Evolutionary conservation across 2,888 invertebrate genomes (phyloP), one percentile per base, ranked within the genome.

Genomic region (Drosophila maculinotata): DNA sequence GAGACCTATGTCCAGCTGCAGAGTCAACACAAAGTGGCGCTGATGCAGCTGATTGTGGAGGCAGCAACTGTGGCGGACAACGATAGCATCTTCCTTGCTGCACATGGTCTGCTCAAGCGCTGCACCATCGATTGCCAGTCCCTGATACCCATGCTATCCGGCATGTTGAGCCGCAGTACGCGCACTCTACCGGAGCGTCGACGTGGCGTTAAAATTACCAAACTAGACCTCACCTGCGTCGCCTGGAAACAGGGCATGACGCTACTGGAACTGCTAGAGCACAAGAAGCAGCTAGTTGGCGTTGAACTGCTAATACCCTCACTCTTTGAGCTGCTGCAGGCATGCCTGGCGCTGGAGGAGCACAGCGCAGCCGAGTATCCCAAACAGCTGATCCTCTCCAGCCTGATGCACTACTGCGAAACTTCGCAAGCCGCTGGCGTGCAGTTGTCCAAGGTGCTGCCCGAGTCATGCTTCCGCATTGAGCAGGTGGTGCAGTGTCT

Each of bases 361-460:
- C 96, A 97, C 83, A 94, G 94, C 1, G 93, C 94, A 14, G 94
- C 96, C 0, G 98, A 98, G 89, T 98, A 98, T 89, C 94, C 96
- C 0, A 97, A 97, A 90, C 98, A 98, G 88, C 92, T 98, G 12
- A 92, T 97, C 15, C 92, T 99, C 0, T 95, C 96, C 0, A 94
- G 94, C 1, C 93, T 98, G 26, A 93, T 96, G 89, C 94, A 95
- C 87, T 95, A 94, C 81, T 95, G 95, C 76, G 93, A 94, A 79
- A 94, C 94, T 81, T 92, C 94, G 0, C 88, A 92, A 14, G 75
- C 78, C 1, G 89, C 92, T 42, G 92, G 93, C 8, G 87, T 93
- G 1, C 91, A 92, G 42, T 80, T 92, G 2, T 87, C 92, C 0
- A 69, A 75, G n/a, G 71, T 71, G n/a, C 83, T 92, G 3, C 90